Evolutionary conservation across 2,113 vertebrate species (phyloP).

Genomic region (Bubo scandiacus): DNA sequence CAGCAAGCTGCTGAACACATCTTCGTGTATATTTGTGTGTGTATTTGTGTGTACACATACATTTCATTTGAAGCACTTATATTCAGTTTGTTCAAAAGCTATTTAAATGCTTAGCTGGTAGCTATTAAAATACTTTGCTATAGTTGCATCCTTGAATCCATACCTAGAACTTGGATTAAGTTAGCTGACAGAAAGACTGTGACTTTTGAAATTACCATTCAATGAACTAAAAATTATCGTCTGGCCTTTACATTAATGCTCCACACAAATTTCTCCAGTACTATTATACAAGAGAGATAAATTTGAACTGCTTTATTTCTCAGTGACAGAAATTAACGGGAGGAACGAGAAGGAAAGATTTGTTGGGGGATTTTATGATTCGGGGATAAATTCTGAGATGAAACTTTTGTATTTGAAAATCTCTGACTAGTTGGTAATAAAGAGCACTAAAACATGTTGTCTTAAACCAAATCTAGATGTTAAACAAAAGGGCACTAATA

Average conservation of each 20-base stretch:
- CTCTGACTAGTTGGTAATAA: background rate
- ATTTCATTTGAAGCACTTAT: background rate
- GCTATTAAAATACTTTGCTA: background rate
- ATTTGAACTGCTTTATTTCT: background rate
- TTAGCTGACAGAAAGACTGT: background rate
- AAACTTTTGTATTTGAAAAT: background rate
- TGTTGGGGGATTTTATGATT: background rate
- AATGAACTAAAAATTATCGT: background rate
- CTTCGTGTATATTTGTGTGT: background rate
- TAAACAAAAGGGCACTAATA: background rate
- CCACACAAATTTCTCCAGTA: background rate
- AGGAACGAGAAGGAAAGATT: background rate
- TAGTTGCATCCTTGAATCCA: background rate
- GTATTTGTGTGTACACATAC: background rate
- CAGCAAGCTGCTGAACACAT: background rate
- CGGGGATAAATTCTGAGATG: background rate
- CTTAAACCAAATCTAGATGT: background rate
- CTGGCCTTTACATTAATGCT: background rate
- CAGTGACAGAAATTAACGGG: background rate
- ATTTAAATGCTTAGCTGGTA: background rate
- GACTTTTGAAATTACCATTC: background rate
- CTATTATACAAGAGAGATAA: background rate
- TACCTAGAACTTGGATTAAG: background rate
- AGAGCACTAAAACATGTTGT: background rate
- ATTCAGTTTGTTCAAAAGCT: background rate